A percentile compares a stretch with the other conserved stretches of the same genome.
Evolutionary conservation across 2,797 vertebrate genomes (phyloP).

Genomic region (Anguilla marmorata): DNA sequence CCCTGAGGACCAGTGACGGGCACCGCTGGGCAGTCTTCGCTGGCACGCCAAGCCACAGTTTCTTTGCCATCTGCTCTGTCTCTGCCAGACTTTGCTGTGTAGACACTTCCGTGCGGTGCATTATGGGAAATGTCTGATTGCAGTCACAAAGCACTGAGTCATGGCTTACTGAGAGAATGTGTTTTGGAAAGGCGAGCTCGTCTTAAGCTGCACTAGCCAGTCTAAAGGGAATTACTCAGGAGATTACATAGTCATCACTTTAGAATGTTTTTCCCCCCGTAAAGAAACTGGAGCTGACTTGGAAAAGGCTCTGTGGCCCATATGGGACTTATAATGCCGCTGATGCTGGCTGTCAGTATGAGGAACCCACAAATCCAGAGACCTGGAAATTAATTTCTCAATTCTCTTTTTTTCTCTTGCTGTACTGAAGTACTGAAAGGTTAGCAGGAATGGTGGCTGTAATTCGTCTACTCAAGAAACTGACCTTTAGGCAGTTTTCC

Average conservation of each 20-base stretch:
- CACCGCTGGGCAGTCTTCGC: not conserved
- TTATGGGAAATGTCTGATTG: constrained; percentile 15
- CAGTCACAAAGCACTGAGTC: constrained; percentile 55
- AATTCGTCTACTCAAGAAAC: constrained; percentile 14
- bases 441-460: constrained; percentile 15
- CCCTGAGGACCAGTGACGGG: not conserved
- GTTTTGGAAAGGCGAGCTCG: constrained; percentile 72
- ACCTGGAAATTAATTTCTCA: constrained; percentile 28
- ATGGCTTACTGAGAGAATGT: constrained; percentile 70
- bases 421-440: constrained; percentile 20
- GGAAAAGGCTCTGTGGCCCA: constrained; percentile 73
- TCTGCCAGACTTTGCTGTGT: not conserved
- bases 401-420: constrained; percentile 33
- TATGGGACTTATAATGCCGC: constrained; percentile 77
- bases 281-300: constrained; percentile 77
- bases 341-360: constrained; percentile 72
- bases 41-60: not conserved
- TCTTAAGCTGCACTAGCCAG: constrained; percentile 74
- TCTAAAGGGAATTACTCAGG: constrained; percentile 78
- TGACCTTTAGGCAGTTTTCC: not conserved
- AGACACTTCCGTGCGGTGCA: constrained; percentile 9
- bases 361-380: constrained; percentile 67
- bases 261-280: constrained; percentile 67
- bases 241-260: constrained; percentile 85
- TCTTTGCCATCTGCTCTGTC: constrained; percentile 1